These are phyloP conservation scores for Alouatta palliata DNA, from an alignment of 2,113 vertebrate genomes.

Conservation along the genomic window DNA sequence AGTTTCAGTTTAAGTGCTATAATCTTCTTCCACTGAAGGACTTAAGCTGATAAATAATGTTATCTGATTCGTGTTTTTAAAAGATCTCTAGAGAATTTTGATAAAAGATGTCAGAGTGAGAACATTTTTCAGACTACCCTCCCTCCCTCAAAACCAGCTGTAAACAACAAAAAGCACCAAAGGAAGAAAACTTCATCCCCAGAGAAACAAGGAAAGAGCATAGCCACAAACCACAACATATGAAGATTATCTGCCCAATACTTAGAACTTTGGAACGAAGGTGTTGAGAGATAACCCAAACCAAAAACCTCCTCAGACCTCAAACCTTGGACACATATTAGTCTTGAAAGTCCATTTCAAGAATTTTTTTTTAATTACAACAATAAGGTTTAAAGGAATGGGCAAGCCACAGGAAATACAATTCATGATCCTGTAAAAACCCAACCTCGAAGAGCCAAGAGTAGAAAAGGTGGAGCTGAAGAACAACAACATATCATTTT, in stretches of 20 bases:
- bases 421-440: background rate
- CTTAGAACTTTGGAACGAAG: background rate
- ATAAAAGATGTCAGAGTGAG: background rate
- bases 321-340: background rate
- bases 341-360: background rate
- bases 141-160: background rate
- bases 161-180: constrained; percentile 12
- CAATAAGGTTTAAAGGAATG: background rate
- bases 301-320: background rate
- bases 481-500: background rate
- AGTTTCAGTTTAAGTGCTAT: background rate
- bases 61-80: constrained; percentile 11
- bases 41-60: background rate
- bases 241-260: constrained; percentile 1
- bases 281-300: constrained; percentile 17
- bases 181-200: background rate
- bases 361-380: background rate
- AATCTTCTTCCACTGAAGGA: background rate
- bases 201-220: background rate
- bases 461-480: background rate
- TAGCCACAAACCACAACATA: constrained; percentile 42
- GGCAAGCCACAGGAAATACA: background rate
- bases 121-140: constrained; percentile 39
- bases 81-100: constrained; percentile 16
- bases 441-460: background rate